Evolutionary conservation across 2,797 vertebrate genomes (phyloP).

Genomic region (Neosilurus hyrtlii): DNA sequence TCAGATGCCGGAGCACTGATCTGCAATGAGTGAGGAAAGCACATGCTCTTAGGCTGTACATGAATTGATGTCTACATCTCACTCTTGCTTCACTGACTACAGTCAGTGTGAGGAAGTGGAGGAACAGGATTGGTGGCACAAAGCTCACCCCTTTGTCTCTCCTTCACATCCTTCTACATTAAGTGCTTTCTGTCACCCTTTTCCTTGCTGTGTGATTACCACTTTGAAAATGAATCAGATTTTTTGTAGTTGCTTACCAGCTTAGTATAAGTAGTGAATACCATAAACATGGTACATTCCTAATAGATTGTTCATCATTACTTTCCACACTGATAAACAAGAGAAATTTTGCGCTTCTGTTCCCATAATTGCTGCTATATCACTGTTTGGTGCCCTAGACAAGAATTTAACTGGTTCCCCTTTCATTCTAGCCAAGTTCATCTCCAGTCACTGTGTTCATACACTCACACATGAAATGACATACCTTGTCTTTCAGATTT

Average conservation of each 20-base stretch:
- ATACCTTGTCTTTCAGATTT: no score
- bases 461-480: no score
- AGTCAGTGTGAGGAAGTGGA: constrained; percentile 38
- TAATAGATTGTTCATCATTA: background rate
- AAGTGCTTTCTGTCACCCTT: background rate
- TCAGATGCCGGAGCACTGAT: constrained; percentile 36
- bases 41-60: constrained; percentile 40
- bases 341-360: background rate
- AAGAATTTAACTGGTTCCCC: constrained; percentile 19
- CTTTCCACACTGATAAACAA: constrained; percentile 9
- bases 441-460: no score
- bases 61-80: constrained; percentile 53
- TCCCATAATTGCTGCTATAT: constrained; percentile 9
- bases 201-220: background rate
- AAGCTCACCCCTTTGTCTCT: background rate
- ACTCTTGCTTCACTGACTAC: constrained; percentile 46
- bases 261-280: background rate
- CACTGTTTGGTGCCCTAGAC: constrained; percentile 3
- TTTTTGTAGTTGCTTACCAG: background rate
- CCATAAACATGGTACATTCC: background rate
- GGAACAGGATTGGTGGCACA: background rate
- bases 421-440: no score
- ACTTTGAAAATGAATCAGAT: background rate
- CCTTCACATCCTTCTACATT: background rate
- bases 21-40: constrained; percentile 42